These are phyloP conservation scores for Drosophila parthenogenetica DNA, from an alignment of 2,888 invertebrate species.

Conservation along the genomic window DNA sequence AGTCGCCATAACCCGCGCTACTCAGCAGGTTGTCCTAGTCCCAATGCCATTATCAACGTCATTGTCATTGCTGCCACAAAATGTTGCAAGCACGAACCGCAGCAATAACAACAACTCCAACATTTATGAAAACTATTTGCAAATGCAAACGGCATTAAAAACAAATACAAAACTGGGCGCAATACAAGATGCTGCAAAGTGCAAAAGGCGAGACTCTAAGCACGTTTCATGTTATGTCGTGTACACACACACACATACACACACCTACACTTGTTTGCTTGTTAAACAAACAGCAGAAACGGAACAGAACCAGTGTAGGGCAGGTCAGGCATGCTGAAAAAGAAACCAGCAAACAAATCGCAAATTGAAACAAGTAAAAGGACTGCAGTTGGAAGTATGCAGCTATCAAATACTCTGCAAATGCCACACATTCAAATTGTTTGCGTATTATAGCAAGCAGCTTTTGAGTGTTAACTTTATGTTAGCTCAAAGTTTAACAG, in stretches of 20 bases:
- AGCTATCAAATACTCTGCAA: constrained; percentile 3
- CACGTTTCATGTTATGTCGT: constrained; percentile 51
- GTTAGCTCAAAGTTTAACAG: not conserved
- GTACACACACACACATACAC: constrained; percentile 14
- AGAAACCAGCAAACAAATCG: constrained; percentile 57
- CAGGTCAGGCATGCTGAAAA: constrained; percentile 30
- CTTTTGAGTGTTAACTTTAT: not conserved
- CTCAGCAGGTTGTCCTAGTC: constrained; percentile 7
- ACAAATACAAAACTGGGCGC: constrained; percentile 45
- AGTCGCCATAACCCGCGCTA: not conserved
- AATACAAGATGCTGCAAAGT: constrained; percentile 42
- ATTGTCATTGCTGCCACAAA: constrained; percentile 41
- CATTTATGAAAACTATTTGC: constrained; percentile 72
- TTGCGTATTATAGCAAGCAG: not conserved
- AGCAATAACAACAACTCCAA: constrained; percentile 20
- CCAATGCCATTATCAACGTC: constrained; percentile 17
- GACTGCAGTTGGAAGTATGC: not conserved
- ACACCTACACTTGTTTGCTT: constrained; percentile 6
- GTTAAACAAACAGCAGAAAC: constrained; percentile 44
- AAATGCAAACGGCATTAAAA: constrained; percentile 62
- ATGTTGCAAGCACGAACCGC: constrained; percentile 20
- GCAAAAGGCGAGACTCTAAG: constrained; percentile 37
- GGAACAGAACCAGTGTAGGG: constrained; percentile 21
- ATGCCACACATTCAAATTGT: not conserved
- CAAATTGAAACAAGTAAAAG: constrained; percentile 67